Conservation (phyloP, 2,113 vertebrate species). For the Rynchops niger region DNA sequence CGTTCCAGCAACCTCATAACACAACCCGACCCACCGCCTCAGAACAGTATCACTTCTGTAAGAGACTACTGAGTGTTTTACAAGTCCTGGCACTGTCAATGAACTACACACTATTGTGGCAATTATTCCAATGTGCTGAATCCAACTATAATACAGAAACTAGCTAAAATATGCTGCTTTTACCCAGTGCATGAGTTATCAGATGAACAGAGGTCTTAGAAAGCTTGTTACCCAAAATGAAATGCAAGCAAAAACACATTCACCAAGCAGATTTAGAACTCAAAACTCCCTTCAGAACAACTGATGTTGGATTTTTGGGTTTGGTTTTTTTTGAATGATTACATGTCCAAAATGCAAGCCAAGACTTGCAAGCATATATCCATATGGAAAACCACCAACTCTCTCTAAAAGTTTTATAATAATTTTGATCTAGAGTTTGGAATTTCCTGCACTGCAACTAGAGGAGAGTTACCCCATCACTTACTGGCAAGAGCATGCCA, state of each 20-base stretch:
- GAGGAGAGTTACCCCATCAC: background rate
- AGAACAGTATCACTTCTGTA: background rate
- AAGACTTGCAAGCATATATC: background rate
- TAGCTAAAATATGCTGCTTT: background rate
- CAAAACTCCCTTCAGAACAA: background rate
- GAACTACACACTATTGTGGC: background rate
- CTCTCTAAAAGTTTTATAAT: background rate
- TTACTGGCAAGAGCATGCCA: background rate
- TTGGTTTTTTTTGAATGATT: background rate
- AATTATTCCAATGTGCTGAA: background rate
- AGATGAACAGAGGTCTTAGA: background rate
- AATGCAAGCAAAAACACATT: background rate
- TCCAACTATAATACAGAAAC: background rate
- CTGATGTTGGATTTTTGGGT: background rate
- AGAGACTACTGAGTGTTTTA: background rate
- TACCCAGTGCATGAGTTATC: background rate
- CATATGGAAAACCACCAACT: background rate
- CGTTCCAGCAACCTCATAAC: background rate
- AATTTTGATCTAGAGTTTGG: background rate
- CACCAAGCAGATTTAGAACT: background rate
- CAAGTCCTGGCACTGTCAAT: background rate
- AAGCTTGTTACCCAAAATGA: background rate
- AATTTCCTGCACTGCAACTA: background rate
- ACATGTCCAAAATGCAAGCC: background rate
- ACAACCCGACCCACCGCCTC: background rate